Evolutionary conservation across 2,797 vertebrate genomes (phyloP).

Genomic region (Merluccius polli): DNA sequence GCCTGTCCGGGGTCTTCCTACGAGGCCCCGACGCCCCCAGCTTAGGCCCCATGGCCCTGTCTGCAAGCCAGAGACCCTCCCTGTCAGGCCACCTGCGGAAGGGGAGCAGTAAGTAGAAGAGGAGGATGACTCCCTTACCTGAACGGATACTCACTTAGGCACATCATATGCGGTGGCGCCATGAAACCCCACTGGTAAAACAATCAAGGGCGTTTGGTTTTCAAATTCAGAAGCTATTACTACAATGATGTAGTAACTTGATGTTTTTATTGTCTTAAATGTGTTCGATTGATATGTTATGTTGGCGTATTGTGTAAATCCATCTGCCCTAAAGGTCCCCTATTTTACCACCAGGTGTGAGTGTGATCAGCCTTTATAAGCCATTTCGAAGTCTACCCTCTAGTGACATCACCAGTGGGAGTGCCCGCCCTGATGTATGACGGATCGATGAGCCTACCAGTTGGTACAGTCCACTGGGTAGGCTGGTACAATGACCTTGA

Average conservation of each 20-base stretch:
- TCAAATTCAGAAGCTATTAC: background rate
- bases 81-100: slow-evolving; percentile 51
- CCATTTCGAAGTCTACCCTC: too few species aligned
- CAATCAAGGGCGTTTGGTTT: too few species aligned
- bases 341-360: too few species aligned
- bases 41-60: slow-evolving; percentile 47
- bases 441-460: too few species aligned
- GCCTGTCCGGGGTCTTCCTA: slow-evolving; percentile 75
- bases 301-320: background rate
- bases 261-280: background rate
- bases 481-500: too few species aligned
- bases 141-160: background rate
- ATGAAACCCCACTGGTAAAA: background rate
- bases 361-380: too few species aligned
- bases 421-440: too few species aligned
- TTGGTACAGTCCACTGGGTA: too few species aligned
- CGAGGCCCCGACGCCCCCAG: slow-evolving; percentile 40
- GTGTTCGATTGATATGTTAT: background rate
- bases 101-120: slow-evolving; percentile 52
- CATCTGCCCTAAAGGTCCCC: too few species aligned
- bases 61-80: slow-evolving; percentile 46
- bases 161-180: background rate
- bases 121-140: background rate
- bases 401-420: too few species aligned
- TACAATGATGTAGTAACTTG: background rate